phyloP scores from a whole-genome alignment of 2,113 vertebrate genomes.

The Centropus bengalensis region DNA sequence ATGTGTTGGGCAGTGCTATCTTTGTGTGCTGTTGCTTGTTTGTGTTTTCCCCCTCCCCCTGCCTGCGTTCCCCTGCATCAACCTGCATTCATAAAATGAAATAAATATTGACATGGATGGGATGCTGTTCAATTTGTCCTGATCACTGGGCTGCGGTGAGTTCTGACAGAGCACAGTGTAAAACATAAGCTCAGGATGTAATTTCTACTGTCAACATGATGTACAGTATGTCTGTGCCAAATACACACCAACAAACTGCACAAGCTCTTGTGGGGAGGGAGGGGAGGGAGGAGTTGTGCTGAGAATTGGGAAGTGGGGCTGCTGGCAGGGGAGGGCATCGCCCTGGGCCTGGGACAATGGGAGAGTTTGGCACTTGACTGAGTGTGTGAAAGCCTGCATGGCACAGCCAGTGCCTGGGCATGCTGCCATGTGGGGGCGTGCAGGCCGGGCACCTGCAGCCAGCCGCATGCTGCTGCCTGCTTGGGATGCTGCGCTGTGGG shows the following conservation, averaged over 20 bases:
- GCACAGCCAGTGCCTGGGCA: neutral
- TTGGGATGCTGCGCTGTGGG: neutral
- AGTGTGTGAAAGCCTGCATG: neutral
- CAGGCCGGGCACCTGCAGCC: neutral
- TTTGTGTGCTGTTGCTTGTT: neutral
- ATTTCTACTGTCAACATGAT: conserved; percentile 88
- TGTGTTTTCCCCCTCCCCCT: neutral
- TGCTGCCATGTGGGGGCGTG: fast-evolving
- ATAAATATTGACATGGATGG: conserved; percentile 85
- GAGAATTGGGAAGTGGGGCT: neutral
- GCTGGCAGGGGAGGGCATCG: neutral
- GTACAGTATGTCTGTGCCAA: conserved; percentile 75
- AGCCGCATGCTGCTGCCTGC: neutral
- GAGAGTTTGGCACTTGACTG: neutral
- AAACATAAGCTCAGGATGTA: conserved; percentile 82
- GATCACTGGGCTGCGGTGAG: conserved; percentile 84
- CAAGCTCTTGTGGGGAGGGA: neutral
- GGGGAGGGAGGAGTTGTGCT: neutral
- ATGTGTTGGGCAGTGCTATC: neutral
- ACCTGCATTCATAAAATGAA: conserved; percentile 76
- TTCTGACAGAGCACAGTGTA: conserved; percentile 83
- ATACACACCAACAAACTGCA: conserved; percentile 37
- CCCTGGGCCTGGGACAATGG: fast-evolving
- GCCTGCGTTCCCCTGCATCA: conserved; percentile 49
- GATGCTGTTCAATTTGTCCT: conserved; percentile 87